Evolutionary conservation across 2,888 invertebrate species (phyloP), one percentile per base, ranked within the genome.

Genomic region (Yponomeuta sedellus): DNA sequence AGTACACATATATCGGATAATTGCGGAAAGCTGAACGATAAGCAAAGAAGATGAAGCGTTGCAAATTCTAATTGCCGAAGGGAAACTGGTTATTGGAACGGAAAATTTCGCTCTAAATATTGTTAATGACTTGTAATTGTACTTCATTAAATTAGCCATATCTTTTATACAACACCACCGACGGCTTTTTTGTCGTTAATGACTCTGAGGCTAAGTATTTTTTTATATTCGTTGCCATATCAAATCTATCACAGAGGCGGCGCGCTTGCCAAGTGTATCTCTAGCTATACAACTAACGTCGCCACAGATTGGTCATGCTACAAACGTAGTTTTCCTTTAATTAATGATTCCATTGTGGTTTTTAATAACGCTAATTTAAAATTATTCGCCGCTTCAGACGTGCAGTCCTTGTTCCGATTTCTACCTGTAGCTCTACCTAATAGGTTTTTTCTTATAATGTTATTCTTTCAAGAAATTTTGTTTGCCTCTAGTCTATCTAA

Each of bases 261-360:
- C 72, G 68, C 68, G 67, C 67, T 72, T 81, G 81, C 81, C 80
- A 81, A 81, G 70, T 74, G 28, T 64, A n/a, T 52, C 2, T 28
- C 56, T n/a, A 16, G 12, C 56, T 25, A 11, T 11, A 25, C 25
- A 25, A 64, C 56, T 69, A 73, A n/a, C n/a, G n/a, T n/a, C 71
- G 71, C 69, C 70, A 70, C 71, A 69, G 66, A 73, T 79, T 77
- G 81, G 77, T 79, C 78, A 78, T 71, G 68, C 68, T 72, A 78
- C 78, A 77, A 79, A 78, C 52, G 56, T 64, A 64, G 64, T 57
- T 64, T 64, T 20, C 25, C 19, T 64, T 39, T 64, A 64, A 64
- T 64, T 64, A 56, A 64, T 64, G 39, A 56, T 64, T 19, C 64
- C 64, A 64, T 57, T 64, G 64, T 28, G 64, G 64, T 64, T 64